Evolutionary conservation across 2,888 invertebrate species (phyloP), one percentile per base, ranked within the genome.

Genomic region (Drosophila monieri): DNA sequence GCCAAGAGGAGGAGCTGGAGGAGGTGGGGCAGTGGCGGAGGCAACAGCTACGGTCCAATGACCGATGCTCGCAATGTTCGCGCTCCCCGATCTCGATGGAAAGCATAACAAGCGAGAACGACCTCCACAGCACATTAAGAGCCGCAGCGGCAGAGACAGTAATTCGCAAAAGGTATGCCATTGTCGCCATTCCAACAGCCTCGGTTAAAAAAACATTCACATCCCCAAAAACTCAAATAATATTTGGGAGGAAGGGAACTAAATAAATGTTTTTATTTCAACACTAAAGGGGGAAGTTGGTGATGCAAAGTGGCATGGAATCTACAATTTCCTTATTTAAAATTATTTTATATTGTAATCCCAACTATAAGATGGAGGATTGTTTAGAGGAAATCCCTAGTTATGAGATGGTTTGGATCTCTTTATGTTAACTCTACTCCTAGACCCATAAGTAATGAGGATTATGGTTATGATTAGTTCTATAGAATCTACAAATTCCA

Each of bases 51-150:
- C 88, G 88, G 81, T 81, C 81, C 81, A 81, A 81, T 81, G 81
- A 81, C 81, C 81, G 88, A 78, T 76, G 83, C 78, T 64, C 51
- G 80, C 73, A 61, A 46, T 62, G 68, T 51, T 53, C 71, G 71
- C 71, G 52, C 60, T 37, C 44, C 46, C 49, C 58, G 60, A 56
- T 62, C 74, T 35, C 46, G 62, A 73, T 73, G 78, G 78, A 65
- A 66, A 76, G 79, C 85, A 81, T 84, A 80, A 73, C 70, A 69
- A 80, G 72, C 78, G 81, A 81, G 79, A 85, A 76, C 81, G 81
- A 81, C 81, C 88, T 81, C 81, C 78, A 81, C 85, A 85, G 69
- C 73, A 62, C 57, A 86, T 80, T 44, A 49, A 48, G 37, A 73
- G 76, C 85, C 43, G 15, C 66, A 44, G 48, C 32, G 51, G 49